Percentiles rank a stretch among this genome's conserved stretches.
Conservation (phyloP, 2,888 invertebrate genomes). For the Diogma glabrata region DNA sequence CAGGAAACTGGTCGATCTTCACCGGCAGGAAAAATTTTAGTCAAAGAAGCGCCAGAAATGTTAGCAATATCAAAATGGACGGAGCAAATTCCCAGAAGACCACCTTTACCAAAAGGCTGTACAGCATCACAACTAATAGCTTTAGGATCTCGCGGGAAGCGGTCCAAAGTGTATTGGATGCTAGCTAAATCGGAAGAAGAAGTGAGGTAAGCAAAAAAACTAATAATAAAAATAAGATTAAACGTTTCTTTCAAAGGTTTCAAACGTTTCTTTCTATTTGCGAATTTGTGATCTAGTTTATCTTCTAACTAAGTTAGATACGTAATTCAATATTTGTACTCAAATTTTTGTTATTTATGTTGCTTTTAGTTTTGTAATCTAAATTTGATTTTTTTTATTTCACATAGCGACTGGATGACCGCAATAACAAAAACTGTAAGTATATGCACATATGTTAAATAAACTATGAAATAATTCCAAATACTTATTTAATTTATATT, state of each 20-base stretch:
- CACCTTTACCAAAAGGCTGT: slow-evolving; percentile 56
- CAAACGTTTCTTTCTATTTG: too few species aligned
- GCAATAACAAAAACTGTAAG: slow-evolving; percentile 71
- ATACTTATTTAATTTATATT: too few species aligned
- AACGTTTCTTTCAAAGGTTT: too few species aligned
- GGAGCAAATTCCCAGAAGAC: slow-evolving; percentile 61
- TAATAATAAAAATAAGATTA: too few species aligned
- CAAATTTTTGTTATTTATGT: too few species aligned
- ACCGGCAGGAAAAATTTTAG: slow-evolving; percentile 40
- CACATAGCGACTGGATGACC: slow-evolving; percentile 63
- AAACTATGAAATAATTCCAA: too few species aligned
- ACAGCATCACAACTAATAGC: slow-evolving; percentile 64
- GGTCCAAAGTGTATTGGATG: slow-evolving; percentile 69
- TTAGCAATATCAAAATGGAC: slow-evolving; percentile 73
- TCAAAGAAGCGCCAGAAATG: slow-evolving; percentile 71
- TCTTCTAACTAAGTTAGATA: too few species aligned
- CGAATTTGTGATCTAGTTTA: too few species aligned
- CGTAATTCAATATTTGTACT: too few species aligned
- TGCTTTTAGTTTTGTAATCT: background rate
- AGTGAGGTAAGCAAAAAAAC: slow-evolving; percentile 66
- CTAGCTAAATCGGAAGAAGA: slow-evolving; percentile 65
- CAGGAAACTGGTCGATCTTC: slow-evolving; percentile 35
- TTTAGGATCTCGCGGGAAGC: slow-evolving; percentile 54
- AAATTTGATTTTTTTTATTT: slow-evolving; percentile 22
- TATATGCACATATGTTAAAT: slow-evolving; percentile 19